These are phyloP conservation scores for Etheostoma cragini DNA, from an alignment of 2,113 vertebrate genomes.

Conservation along the genomic window DNA sequence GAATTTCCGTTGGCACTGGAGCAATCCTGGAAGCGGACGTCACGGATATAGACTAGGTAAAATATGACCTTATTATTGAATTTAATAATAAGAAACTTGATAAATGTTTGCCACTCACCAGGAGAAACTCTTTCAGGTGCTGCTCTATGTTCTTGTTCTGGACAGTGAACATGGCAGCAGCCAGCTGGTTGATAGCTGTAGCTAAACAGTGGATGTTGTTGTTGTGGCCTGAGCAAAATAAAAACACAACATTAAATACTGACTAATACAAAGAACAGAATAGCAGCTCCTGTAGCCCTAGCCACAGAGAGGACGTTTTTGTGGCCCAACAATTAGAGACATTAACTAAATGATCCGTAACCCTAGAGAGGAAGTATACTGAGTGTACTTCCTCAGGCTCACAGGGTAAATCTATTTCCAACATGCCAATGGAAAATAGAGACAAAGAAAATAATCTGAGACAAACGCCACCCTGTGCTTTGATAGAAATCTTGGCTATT, in stretches of 20 bases:
- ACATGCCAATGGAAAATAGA: slow-evolving; percentile 72
- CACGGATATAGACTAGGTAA: no score
- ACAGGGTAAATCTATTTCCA: slow-evolving; percentile 53
- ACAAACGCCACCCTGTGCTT: slow-evolving; percentile 63
- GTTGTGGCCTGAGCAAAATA: slow-evolving; percentile 84
- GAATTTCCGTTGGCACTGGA: no score
- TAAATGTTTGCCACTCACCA: slow-evolving; percentile 82
- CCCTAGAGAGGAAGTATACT: slow-evolving; percentile 51
- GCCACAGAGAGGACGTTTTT: slow-evolving; percentile 52
- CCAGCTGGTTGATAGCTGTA: slow-evolving; percentile 89
- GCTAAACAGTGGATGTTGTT: slow-evolving; percentile 96
- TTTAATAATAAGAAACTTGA: neutral
- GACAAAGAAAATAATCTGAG: slow-evolving; percentile 72
- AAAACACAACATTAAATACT: slow-evolving; percentile 9
- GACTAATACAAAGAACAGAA: slow-evolving; percentile 7
- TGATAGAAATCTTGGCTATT: slow-evolving; percentile 71
- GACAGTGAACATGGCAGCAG: slow-evolving; percentile 92
- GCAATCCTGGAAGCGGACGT: no score
- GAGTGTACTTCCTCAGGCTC: slow-evolving; percentile 57
- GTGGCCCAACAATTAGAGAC: slow-evolving; percentile 6
- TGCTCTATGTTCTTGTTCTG: slow-evolving; percentile 92
- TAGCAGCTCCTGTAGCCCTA: slow-evolving; percentile 14
- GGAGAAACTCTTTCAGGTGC: slow-evolving; percentile 93
- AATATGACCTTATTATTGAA: neutral
- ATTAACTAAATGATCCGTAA: slow-evolving; percentile 55